Conservation (phyloP, 2,113 vertebrate species). For the Neodon shergylaensis region DNA sequence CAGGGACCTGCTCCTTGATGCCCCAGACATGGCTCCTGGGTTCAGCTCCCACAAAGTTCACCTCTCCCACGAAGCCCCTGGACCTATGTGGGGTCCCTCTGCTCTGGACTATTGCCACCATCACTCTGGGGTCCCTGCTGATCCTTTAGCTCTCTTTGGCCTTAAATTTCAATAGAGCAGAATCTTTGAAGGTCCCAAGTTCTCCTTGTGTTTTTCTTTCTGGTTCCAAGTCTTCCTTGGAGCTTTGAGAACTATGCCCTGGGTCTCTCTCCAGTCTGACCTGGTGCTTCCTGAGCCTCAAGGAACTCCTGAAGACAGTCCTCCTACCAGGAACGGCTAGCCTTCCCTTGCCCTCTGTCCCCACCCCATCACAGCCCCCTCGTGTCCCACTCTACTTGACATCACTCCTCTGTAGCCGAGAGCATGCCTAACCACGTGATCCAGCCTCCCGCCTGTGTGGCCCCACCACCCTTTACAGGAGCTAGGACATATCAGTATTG, state of each 20-base stretch:
- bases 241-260: neutral
- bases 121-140: neutral
- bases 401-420: neutral
- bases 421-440: fast-evolving
- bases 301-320: slow-evolving; percentile 1
- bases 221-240: neutral
- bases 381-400: neutral
- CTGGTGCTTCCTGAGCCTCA: neutral
- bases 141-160: neutral
- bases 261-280: slow-evolving; percentile 13
- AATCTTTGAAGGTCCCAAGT: neutral
- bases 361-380: neutral
- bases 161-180: neutral
- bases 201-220: neutral
- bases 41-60: neutral
- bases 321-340: neutral
- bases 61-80: slow-evolving; percentile 1
- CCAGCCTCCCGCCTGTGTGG: neutral
- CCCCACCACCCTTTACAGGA: too few relatives aligned
- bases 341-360: neutral
- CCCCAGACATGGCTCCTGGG: neutral
- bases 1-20: neutral
- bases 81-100: neutral
- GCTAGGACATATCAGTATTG: fast-evolving
- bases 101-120: neutral